phyloP scores from a whole-genome alignment of 2,797 vertebrate species.

The Allobates femoralis region DNA sequence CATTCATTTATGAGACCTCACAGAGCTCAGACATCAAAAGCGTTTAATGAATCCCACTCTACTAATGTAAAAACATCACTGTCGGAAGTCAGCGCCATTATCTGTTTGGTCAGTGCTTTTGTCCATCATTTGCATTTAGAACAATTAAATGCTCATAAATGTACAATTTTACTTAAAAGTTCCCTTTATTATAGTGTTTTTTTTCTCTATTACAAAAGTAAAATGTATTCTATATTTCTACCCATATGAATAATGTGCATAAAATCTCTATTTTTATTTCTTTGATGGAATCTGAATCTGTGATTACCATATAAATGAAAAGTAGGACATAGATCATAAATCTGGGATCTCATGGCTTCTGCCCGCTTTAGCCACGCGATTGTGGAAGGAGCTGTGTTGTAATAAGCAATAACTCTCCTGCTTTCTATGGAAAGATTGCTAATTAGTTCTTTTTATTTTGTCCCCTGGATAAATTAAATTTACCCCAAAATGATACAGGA shows the following conservation, averaged over 20 bases:
- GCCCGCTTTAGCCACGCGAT: no score
- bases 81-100: not conserved
- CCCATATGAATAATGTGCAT: not conserved
- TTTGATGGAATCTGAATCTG: not conserved
- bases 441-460: no score
- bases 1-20: constrained; percentile 59
- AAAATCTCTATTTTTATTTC: not conserved
- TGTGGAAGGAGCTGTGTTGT: no score
- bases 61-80: constrained; percentile 39
- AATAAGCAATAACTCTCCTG: no score
- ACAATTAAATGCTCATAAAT: constrained; percentile 40
- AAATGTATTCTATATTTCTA: not conserved
- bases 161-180: not conserved
- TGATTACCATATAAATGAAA: not conserved
- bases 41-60: constrained; percentile 26
- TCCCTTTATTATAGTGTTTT: not conserved
- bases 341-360: no score
- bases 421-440: no score
- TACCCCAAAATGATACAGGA: no score
- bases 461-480: no score
- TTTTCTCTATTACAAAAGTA: not conserved
- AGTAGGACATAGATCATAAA: not conserved
- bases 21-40: constrained; percentile 44
- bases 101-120: constrained; percentile 30
- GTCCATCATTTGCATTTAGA: constrained; percentile 30